Base-by-base conservation (phyloP, 2,113 vertebrate species). In the Arothron firmamentum region DNA sequence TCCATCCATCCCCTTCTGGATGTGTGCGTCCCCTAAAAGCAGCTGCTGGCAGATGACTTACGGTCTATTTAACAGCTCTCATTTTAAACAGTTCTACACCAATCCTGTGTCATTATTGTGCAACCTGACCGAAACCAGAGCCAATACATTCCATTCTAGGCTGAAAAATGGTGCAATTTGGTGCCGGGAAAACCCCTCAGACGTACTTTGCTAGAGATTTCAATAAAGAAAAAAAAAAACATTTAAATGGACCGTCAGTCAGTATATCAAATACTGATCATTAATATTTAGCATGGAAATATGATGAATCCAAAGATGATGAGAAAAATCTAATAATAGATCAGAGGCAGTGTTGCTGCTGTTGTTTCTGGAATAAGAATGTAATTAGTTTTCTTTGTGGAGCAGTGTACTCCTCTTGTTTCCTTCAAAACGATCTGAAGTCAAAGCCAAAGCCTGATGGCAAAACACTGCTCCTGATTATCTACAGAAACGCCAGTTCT, bases 61-160 rank as follows among this genome's bases (percentile, higher is more conserved):
- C 9, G 65, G 78, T 67, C 67, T 46, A 68, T 58, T 71, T 60
- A 58, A 63, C 53, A 70, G 63, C 63, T 67, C 82, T 12, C 31
- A 74, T 78, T 88, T 86, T 78, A 73, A 75, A 86, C 59, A 71
- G 54, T 85, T 90, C 73, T 86, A 69, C 53, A 78, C 84, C 75
- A 85, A 82, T 79, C 72, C 72, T 43, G 70, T 52, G 51, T 82
- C 80, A 70, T 53, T 66, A 72, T 63, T 67, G 69, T 65, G 75
- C 38, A 75, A 80, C 69, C 72, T 80, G 81, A 80, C 82, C 86
- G 42, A 70, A 62, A 78, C 74, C 52, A 38, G 67, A 72, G 68
- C 75, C 77, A 69, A 82, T 83, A 74, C 62, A 72, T 86, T 87
- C 78, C 59, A 83, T 82, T 82, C 66, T 52, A 80, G 82, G 83